Evolutionary conservation across 2,888 invertebrate species (phyloP), one percentile per base, ranked within the genome.

Genomic region (Ditylenchus weischeri): DNA sequence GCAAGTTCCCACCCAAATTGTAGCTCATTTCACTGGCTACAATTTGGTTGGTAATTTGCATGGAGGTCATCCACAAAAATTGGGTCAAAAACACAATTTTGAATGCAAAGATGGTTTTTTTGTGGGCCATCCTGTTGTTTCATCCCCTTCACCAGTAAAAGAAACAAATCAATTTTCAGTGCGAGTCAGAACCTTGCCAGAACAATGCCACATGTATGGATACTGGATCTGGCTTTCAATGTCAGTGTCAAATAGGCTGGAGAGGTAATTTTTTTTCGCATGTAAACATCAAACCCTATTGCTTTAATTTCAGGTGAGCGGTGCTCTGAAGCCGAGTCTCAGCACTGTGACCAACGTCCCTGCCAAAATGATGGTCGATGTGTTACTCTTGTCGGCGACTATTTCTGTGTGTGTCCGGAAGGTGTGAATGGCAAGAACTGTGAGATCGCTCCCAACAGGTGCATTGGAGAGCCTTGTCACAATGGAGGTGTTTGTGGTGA

Each of bases 281-380:
- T 18, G 13, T 7, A 5, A 10, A 18, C 23, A 3, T 13, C 19
- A 6, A 19, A 11, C 18, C 54, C 13, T 5, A 50, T 50, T 50
- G 50, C n/a, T 5, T 29, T 29, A 29, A 29, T 43, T 43, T 43
- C 43, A 43, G 43, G 81, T 21, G 70, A 72, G 54, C 68, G 70
- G 35, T 94, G 93, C 83, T 93, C 94, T 84, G 87, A 86, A 21
- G 93, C 93, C 83, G 89, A 93, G 64, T 92, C 92, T 62, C 90
- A 89, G 71, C 94, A 93, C 79, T 75, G 74, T 54, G 88, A 89
- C 76, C 89, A 89, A 72, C 87, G 88, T 68, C 94, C 94, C 0
- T 95, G 94, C 82, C 90, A 92, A 83, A 95, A 95, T 81, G 93
- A 93, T 57, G 94, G 93, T 0, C 90, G 90, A 7, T 95, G 95